Conservation (phyloP, 2,888 invertebrate species). For the Lymantria dispar region DNA sequence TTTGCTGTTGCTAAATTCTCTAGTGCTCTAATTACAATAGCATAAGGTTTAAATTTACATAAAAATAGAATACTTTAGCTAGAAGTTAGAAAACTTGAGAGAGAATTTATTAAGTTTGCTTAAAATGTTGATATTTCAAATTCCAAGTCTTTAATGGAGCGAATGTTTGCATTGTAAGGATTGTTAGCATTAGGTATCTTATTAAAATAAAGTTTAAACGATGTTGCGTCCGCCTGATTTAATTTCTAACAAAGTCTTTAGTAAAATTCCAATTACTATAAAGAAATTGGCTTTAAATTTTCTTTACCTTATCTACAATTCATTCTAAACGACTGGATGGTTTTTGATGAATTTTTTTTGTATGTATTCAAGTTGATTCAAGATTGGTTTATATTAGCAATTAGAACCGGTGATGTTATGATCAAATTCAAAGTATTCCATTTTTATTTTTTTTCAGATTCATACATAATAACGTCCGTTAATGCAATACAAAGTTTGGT, state of each 20-base stretch:
- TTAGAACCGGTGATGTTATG: too few relatives aligned
- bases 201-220: slow-evolving; percentile 32
- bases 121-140: slow-evolving; percentile 53
- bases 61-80: not conserved
- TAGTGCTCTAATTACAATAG: slow-evolving; percentile 5
- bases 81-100: slow-evolving; percentile 6
- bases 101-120: slow-evolving; percentile 45
- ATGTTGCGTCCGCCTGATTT: slow-evolving; percentile 28
- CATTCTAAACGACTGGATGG: too few relatives aligned
- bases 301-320: too few relatives aligned
- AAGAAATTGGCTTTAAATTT: too few relatives aligned
- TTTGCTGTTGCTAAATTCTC: slow-evolving; percentile 14
- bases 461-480: too few relatives aligned
- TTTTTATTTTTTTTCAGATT: too few relatives aligned
- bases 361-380: too few relatives aligned
- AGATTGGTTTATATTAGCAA: too few relatives aligned
- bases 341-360: too few relatives aligned
- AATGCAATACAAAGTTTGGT: too few relatives aligned
- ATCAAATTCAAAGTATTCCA: too few relatives aligned
- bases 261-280: too few relatives aligned
- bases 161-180: slow-evolving; percentile 39
- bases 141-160: slow-evolving; percentile 47
- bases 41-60: slow-evolving; percentile 23
- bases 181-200: slow-evolving; percentile 33
- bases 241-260: slow-evolving; percentile 16